Conservation (phyloP, 92 coral and sea anemone species). For the Heliopora coerulea region DNA sequence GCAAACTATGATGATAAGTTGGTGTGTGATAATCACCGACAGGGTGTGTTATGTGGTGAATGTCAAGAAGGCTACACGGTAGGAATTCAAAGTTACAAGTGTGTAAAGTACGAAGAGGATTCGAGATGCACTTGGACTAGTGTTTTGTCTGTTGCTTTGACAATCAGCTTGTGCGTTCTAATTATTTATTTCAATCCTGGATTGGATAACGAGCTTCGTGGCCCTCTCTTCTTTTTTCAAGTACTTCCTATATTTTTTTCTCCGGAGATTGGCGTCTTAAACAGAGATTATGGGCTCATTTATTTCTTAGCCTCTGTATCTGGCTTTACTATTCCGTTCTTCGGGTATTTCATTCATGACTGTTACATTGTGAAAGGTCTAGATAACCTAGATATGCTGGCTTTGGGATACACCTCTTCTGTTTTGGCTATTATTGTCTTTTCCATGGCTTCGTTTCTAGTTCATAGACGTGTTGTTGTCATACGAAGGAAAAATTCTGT, state of each 20-base stretch:
- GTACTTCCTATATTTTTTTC: slow-evolving; percentile 78
- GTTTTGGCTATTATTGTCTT: slow-evolving; percentile 61
- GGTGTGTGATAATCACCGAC: slow-evolving; percentile 62
- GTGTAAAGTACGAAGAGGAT: slow-evolving; percentile 53
- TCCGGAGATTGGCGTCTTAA: slow-evolving; percentile 55
- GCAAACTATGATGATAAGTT: slow-evolving; percentile 46
- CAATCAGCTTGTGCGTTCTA: slow-evolving; percentile 57
- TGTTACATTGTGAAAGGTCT: slow-evolving; percentile 65
- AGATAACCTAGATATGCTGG: slow-evolving; percentile 64
- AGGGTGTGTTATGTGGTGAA: slow-evolving; percentile 80
- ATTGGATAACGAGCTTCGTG: slow-evolving; percentile 86
- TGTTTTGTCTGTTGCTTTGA: slow-evolving; percentile 57
- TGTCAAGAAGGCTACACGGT: slow-evolving; percentile 71
- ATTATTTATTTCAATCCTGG: slow-evolving; percentile 84
- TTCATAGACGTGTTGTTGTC: slow-evolving; percentile 63
- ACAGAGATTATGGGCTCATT: slow-evolving; percentile 65
- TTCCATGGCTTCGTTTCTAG: slow-evolving; percentile 68
- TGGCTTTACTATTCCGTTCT: slow-evolving; percentile 80
- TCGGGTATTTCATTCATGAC: slow-evolving; percentile 17
- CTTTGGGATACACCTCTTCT: slow-evolving; percentile 81
- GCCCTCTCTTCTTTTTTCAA: slow-evolving; percentile 94
- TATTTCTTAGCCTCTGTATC: slow-evolving; percentile 57
- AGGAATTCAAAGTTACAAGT: slow-evolving; percentile 61
- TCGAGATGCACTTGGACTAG: slow-evolving; percentile 56
- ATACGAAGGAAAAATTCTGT: slow-evolving; percentile 81